A percentile compares a stretch with the other conserved stretches of the same genome.
phyloP scores from a whole-genome alignment of 2,797 vertebrate species.

The Gymnoscopelus braueri region DNA sequence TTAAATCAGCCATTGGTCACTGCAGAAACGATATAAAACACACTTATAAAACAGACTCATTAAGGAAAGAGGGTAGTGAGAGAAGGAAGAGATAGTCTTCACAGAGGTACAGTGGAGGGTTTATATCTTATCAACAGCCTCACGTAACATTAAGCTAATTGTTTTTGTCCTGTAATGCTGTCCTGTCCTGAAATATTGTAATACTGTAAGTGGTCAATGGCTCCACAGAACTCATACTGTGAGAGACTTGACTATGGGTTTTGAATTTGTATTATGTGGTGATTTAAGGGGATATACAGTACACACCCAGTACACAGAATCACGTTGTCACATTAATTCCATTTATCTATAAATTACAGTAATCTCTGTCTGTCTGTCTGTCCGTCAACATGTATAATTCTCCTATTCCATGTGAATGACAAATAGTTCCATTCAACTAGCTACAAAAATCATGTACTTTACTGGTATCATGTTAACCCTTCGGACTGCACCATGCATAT shows the following conservation, averaged over 20 bases:
- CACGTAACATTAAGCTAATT: too few species aligned
- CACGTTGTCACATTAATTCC: background rate
- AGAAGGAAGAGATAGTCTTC: background rate
- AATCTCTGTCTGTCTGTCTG: too few species aligned
- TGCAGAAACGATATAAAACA: slow-evolving; percentile 40
- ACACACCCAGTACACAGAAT: too few species aligned
- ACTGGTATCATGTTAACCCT: too few species aligned
- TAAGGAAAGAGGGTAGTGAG: slow-evolving; percentile 21
- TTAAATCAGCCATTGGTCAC: slow-evolving; percentile 45
- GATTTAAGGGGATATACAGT: too few species aligned
- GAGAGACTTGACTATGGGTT: background rate
- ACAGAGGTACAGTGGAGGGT: background rate
- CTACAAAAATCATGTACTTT: too few species aligned
- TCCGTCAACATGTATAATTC: background rate
- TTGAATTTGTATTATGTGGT: background rate
- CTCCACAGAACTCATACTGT: background rate
- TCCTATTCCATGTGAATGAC: slow-evolving; percentile 23
- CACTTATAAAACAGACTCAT: slow-evolving; percentile 48
- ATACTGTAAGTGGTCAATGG: background rate
- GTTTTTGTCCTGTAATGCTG: too few species aligned
- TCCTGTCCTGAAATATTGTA: background rate
- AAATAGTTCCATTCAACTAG: slow-evolving; percentile 34
- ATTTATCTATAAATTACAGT: background rate
- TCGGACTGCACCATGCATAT: too few species aligned
- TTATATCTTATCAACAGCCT: background rate